Evolutionary conservation across 2,888 invertebrate species (phyloP), one percentile per base, ranked within the genome.

Genomic region (Amphipyra berbera): DNA sequence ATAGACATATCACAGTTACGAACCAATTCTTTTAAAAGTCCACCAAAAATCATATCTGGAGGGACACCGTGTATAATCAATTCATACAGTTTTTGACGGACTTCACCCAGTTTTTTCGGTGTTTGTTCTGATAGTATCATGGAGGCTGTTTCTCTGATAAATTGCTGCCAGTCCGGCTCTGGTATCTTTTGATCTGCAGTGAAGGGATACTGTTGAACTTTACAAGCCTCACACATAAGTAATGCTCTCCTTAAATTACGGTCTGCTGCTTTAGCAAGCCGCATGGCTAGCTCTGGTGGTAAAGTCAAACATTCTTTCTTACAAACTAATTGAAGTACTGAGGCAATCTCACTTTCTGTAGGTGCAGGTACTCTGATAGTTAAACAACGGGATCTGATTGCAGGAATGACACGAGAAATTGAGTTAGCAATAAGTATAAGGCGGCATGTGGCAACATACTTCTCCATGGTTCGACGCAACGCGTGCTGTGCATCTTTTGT

Each of bases 401-500:
- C 99, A n/a, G 99, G 99, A 81, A 99, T 98, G 0, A 99, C 98
- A 82, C 98, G 96, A 5, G 99, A 99, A 37, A 98, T 98, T 0
- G 99, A 99, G 86, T 98, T 98, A 0, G 99, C 98, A 80, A 98
- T 98, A 0, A 99, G 95, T 80, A 99, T 98, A 5, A 99, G 95
- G 13, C 99, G 96, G 88, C 99, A 99, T 2, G 98, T 99, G 13
- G 97, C 95, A 59, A 99, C 97, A 90, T 99, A 99, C 88, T 99
- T 99, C 91, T 99, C 99, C 99, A 99, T 99, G 0, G 99, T 99
- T 47, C 99, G 96, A 77, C 99, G 96, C 52, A 99, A 94, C 0
- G 99, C 99, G 90, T 99, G 99, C 87, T 99, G 99, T 0, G 99
- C 99, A 94, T 99, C 99, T 90, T 98, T 98, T 0, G 98, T 98